Evolutionary conservation across 2,797 vertebrate genomes (phyloP).

Genomic region (Aselliscus stoliczkanus): DNA sequence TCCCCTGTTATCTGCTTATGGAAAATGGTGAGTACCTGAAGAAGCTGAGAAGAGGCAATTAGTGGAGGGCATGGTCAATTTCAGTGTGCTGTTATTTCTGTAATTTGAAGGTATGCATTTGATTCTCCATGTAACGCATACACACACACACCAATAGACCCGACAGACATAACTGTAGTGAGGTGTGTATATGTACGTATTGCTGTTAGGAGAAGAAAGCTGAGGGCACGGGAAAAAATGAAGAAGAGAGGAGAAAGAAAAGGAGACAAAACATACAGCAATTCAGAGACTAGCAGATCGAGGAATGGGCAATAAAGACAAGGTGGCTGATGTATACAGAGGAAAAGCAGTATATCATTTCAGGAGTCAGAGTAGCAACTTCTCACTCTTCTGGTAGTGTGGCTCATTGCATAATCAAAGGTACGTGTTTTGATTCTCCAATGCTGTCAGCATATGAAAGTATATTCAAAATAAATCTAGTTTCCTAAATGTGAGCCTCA

Average conservation of each 20-base stretch:
- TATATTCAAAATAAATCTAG: background rate
- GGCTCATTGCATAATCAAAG: background rate
- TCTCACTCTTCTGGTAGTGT: rapidly evolving
- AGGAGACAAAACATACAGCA: background rate
- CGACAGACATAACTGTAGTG: background rate
- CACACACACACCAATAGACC: background rate
- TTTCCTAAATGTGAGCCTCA: background rate
- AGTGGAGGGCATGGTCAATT: background rate
- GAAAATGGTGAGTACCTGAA: background rate
- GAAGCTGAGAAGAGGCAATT: background rate
- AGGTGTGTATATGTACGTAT: background rate
- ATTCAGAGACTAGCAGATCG: background rate
- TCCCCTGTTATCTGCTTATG: background rate
- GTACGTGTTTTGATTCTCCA: background rate
- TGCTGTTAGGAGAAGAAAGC: background rate
- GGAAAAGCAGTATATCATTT: background rate
- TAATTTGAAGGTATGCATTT: background rate
- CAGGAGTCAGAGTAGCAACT: rapidly evolving
- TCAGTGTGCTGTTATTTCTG: background rate
- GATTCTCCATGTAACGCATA: background rate
- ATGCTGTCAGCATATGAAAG: background rate
- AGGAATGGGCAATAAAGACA: background rate
- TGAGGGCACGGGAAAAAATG: background rate
- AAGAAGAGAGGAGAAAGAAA: background rate
- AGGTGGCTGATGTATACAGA: rapidly evolving